Evolutionary conservation across 1,140 invertebrate genomes (phyloP).

Genomic region (Whitmania pigra): DNA sequence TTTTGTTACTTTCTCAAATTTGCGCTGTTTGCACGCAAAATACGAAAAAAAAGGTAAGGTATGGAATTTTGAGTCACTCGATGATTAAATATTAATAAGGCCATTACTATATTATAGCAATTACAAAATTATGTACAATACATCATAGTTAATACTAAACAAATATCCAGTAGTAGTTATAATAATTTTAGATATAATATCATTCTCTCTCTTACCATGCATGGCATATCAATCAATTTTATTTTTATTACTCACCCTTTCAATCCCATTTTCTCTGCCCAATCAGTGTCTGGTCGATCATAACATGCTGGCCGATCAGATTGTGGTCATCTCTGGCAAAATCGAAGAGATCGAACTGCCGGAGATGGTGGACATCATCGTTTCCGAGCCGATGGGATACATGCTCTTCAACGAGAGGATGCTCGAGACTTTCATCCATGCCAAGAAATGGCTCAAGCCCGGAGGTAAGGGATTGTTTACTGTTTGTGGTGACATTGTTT

Average conservation of each 20-base stretch:
- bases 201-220: too few relatives aligned
- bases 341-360: conserved; percentile 94
- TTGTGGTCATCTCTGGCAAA: conserved; percentile 80
- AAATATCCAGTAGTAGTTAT: too few relatives aligned
- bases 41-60: too few relatives aligned
- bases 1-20: too few relatives aligned
- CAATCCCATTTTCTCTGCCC: neutral
- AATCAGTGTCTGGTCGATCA: conserved; percentile 63
- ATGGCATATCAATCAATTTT: too few relatives aligned
- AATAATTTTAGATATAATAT: too few relatives aligned
- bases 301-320: conserved; percentile 62
- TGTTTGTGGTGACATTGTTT: neutral
- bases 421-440: conserved; percentile 95
- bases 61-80: too few relatives aligned
- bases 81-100: too few relatives aligned
- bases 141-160: too few relatives aligned
- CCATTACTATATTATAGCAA: too few relatives aligned
- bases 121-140: too few relatives aligned
- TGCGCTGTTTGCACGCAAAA: too few relatives aligned
- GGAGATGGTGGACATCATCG: conserved; percentile 87
- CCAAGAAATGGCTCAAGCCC: conserved; percentile 89
- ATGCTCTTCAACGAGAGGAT: conserved; percentile 99
- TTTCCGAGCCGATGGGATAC: conserved; percentile 98
- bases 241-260: neutral
- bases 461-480: conserved; percentile 49